Conservation (phyloP, 2,888 invertebrate species). For the Exocentrus adspersus region DNA sequence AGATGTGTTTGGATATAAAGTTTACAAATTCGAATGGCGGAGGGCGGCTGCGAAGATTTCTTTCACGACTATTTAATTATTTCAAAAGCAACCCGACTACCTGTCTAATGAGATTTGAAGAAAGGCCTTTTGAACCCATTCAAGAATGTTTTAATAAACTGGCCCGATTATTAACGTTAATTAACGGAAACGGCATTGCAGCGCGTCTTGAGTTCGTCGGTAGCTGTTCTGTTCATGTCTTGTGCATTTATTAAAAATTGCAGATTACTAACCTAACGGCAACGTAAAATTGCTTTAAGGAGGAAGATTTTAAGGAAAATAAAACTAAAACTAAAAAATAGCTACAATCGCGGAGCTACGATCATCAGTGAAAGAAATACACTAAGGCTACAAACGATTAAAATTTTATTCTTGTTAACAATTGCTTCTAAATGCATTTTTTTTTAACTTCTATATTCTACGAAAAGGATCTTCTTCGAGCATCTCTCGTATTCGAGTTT, state of each 20-base stretch:
- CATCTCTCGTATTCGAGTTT: not conserved
- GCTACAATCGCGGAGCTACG: too few relatives aligned
- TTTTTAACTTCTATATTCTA: not conserved
- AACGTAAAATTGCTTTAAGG: not conserved
- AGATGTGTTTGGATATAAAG: slow-evolving; percentile 26
- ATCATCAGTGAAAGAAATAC: too few relatives aligned
- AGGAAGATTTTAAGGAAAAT: too few relatives aligned
- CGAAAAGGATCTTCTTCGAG: not conserved
- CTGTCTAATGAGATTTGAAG: slow-evolving; percentile 43
- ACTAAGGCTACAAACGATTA: too few relatives aligned
- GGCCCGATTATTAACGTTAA: slow-evolving; percentile 41
- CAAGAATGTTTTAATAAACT: slow-evolving; percentile 41
- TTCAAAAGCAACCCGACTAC: slow-evolving; percentile 32
- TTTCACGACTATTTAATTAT: slow-evolving; percentile 38
- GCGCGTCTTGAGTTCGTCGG: not conserved
- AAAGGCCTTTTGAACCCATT: slow-evolving; percentile 37
- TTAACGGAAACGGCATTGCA: slow-evolving; percentile 34
- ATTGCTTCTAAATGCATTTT: too few relatives aligned
- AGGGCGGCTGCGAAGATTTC: slow-evolving; percentile 29
- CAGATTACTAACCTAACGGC: not conserved
- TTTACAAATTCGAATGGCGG: slow-evolving; percentile 27
- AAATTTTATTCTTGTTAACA: too few relatives aligned
- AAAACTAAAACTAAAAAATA: too few relatives aligned
- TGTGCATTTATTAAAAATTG: not conserved
- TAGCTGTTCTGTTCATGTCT: not conserved